Evolutionary conservation across 1,140 invertebrate genomes (phyloP).

Genomic region (Cepaea nemoralis): DNA sequence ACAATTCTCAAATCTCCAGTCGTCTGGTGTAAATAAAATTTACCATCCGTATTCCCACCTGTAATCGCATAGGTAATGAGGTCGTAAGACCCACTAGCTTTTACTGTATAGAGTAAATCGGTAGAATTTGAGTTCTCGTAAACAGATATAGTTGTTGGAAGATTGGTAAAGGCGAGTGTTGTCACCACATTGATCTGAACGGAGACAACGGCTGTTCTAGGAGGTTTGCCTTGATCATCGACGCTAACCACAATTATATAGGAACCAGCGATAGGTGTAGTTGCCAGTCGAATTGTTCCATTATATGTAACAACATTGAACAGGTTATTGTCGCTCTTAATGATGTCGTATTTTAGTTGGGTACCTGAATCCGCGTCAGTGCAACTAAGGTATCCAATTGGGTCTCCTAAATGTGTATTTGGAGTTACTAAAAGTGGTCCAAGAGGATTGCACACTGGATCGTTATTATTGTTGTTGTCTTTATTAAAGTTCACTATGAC

Average conservation of each 20-base stretch:
- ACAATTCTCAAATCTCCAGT: conserved; percentile 87
- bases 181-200: conserved; percentile 8
- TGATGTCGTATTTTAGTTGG: not conserved
- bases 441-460: conserved; percentile 32
- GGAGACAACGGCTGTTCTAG: not conserved
- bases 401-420: not conserved
- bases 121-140: conserved; percentile 2
- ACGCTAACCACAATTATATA: conserved; percentile 25
- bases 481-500: conserved; percentile 23
- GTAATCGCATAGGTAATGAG: conserved; percentile 25
- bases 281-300: conserved; percentile 9
- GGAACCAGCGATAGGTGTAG: not conserved
- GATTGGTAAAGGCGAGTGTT: not conserved
- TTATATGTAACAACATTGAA: conserved; percentile 4
- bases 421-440: conserved; percentile 17
- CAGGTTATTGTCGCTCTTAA: conserved; percentile 20
- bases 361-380: not conserved
- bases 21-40: conserved; percentile 81
- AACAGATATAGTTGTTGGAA: not conserved
- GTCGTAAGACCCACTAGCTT: conserved; percentile 19
- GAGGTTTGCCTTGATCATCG: conserved; percentile 10
- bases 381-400: not conserved
- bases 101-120: not conserved
- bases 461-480: conserved; percentile 42
- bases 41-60: conserved; percentile 78